Evolutionary conservation across 2,113 vertebrate species (phyloP), one percentile per base, ranked within the genome.

Genomic region (Dendrocopos noguchii): DNA sequence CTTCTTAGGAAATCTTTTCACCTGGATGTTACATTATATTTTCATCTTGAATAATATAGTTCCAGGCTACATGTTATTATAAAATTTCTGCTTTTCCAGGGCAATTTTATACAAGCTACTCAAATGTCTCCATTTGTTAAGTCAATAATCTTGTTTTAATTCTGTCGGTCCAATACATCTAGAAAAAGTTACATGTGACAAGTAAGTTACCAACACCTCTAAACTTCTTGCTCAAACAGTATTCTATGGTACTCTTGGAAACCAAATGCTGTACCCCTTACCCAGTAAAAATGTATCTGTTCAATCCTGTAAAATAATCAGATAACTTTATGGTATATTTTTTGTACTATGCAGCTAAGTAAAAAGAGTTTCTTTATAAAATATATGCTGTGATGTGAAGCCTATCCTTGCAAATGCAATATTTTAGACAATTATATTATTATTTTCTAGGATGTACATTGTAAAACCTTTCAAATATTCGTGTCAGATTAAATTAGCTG

Each of bases 401-500:
- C 25, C 46, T n/a, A 75, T 25, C 68, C 47, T 66, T 55, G 55
- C 33, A 36, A 8, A 34, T 72, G 36, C 36, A 92, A 70, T 56
- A 83, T 46, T 77, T 88, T n/a, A 82, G 88, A 74, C 67, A 94
- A 86, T 46, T 71, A 53, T 12, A 9, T 75, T 87, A 31, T 46
- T 67, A 67, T 92, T 94, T 93, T 84, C 71, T 27, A 21, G 14
- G 39, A 47, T 15, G 5, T 36, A 59, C 79, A 74, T 44, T 79
- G 24, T 57, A 36, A 71, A 93, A 79, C 33, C 39, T 73, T 91
- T 75, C 7, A 50, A 96, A 83, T 88, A 80, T 85, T 80, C 70
- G n/a, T 94, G 87, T 14, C 46, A 87, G 67, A 91, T 96, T 81
- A 94, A 74, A 9, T 95, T 87, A 84, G 57, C 60, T 92, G 36